Conservation (phyloP, 2,888 invertebrate species). For the Choreutis nemorana region DNA sequence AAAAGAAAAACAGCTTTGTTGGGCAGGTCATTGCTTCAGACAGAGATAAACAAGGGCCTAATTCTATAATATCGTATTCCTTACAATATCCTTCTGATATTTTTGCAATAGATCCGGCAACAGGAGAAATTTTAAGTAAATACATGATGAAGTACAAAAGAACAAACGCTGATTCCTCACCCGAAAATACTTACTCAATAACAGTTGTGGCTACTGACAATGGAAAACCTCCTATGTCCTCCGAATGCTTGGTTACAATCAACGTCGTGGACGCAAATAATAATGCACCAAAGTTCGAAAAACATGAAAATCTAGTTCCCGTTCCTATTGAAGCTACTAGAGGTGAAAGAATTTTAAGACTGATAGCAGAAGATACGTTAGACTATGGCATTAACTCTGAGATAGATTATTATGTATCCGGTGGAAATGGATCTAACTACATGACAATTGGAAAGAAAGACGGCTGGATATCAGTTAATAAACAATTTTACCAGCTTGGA, state of each 20-base stretch:
- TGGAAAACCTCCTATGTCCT: slow-evolving; percentile 93
- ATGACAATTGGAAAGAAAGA: slow-evolving; percentile 78
- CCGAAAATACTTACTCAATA: slow-evolving; percentile 89
- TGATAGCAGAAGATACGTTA: slow-evolving; percentile 77
- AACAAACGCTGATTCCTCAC: slow-evolving; percentile 81
- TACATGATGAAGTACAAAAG: slow-evolving; percentile 82
- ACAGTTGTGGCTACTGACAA: slow-evolving; percentile 92
- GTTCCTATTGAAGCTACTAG: slow-evolving; percentile 79
- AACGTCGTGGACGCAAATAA: slow-evolving; percentile 94
- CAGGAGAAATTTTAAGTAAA: slow-evolving; percentile 92
- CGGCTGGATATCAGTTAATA: slow-evolving; percentile 83
- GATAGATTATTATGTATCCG: slow-evolving; percentile 77
- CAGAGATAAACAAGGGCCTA: slow-evolving; percentile 90
- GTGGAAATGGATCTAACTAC: slow-evolving; percentile 79
- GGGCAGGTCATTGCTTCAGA: slow-evolving; percentile 91
- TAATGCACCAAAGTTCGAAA: slow-evolving; percentile 85
- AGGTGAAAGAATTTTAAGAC: slow-evolving; percentile 76
- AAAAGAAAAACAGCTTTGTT: slow-evolving; percentile 80
- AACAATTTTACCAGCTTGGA: slow-evolving; percentile 64
- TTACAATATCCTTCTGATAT: slow-evolving; percentile 88
- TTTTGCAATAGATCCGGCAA: slow-evolving; percentile 91
- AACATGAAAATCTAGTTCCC: slow-evolving; percentile 77
- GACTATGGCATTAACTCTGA: slow-evolving; percentile 92
- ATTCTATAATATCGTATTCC: slow-evolving; percentile 89
- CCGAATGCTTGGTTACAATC: slow-evolving; percentile 84